Conservation (phyloP, 35 echinoderm and acorn worm genomes). For the Amphiura filiformis region DNA sequence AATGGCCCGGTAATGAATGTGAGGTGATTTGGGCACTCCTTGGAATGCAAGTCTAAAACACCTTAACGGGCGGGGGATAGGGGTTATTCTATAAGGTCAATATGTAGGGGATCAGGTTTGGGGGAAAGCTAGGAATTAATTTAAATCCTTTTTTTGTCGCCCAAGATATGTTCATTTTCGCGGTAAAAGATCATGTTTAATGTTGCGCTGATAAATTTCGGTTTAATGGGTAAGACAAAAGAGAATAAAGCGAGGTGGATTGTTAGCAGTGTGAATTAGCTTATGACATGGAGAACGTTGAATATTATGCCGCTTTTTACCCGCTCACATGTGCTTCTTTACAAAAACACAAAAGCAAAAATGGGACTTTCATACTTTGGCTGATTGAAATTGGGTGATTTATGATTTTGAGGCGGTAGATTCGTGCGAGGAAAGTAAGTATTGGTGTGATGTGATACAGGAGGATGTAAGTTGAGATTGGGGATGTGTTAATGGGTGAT, state of each 20-base stretch:
- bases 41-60: neutral
- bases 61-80: neutral
- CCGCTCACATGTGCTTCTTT: neutral
- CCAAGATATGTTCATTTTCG: neutral
- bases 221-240: neutral
- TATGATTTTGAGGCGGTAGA: neutral
- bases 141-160: neutral
- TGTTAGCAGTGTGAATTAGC: slow-evolving; percentile 8
- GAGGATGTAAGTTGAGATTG: no score
- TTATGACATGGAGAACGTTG: neutral
- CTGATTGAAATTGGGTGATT: neutral
- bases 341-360: neutral
- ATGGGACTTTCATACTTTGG: neutral
- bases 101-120: neutral
- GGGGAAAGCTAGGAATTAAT: neutral
- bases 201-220: neutral
- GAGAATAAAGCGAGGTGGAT: no score
- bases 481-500: no score
- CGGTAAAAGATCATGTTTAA: neutral
- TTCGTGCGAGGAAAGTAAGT: no score
- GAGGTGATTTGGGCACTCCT: neutral
- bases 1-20: neutral
- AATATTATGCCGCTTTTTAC: neutral
- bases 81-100: neutral
- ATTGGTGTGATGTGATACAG: no score